Evolutionary conservation across 2,888 invertebrate genomes (phyloP).

Genomic region (Scelioninae gen. 2): DNA sequence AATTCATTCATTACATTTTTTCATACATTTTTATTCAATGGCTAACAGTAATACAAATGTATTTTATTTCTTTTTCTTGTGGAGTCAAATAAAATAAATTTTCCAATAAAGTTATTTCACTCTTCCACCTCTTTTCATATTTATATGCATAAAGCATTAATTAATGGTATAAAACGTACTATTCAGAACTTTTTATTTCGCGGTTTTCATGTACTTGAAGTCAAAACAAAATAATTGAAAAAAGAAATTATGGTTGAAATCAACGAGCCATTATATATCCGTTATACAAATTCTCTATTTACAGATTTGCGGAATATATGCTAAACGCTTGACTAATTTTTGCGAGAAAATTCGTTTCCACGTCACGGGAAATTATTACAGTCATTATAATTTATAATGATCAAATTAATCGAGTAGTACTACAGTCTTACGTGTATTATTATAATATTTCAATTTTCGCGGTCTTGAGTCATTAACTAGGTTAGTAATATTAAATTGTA

Average conservation of each 20-base stretch:
- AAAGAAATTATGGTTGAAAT: conserved; percentile 2
- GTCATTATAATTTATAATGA: background rate
- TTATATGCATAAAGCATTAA: background rate
- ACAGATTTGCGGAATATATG: conserved; percentile 1
- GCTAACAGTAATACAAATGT: too few relatives aligned
- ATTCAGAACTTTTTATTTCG: background rate
- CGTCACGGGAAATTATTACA: background rate
- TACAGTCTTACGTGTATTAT: too few relatives aligned
- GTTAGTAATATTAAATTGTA: too few relatives aligned
- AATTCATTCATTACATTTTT: too few relatives aligned
- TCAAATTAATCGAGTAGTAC: too few relatives aligned
- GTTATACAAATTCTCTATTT: conserved; percentile 15
- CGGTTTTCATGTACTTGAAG: background rate
- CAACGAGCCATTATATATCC: conserved; percentile 13
- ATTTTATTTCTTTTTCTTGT: too few relatives aligned
- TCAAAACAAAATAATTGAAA: background rate
- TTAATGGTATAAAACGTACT: background rate
- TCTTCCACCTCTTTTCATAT: background rate
- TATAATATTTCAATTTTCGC: too few relatives aligned
- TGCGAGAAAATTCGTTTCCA: background rate
- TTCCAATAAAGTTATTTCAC: too few relatives aligned
- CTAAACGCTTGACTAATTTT: background rate
- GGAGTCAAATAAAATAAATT: too few relatives aligned
- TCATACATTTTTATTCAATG: too few relatives aligned
- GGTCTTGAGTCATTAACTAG: too few relatives aligned